phyloP scores from a whole-genome alignment of 2,113 vertebrate genomes.

The Hiodon alosoides region DNA sequence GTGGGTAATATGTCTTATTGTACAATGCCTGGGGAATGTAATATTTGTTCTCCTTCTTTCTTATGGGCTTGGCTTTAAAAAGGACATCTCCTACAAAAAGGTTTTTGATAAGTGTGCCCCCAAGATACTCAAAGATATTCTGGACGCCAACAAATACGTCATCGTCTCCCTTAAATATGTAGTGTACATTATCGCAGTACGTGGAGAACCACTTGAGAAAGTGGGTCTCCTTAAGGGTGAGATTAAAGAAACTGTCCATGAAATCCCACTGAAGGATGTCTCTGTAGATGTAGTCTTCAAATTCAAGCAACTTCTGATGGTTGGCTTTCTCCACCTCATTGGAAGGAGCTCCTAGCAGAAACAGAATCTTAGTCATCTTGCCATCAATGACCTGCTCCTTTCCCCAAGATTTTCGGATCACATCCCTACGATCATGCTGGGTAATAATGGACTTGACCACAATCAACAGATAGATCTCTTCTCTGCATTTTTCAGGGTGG shows the following conservation, averaged over 20 bases:
- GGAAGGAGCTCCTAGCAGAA: constrained; percentile 78
- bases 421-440: constrained; percentile 83
- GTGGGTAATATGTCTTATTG: constrained; percentile 77
- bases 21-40: constrained; percentile 81
- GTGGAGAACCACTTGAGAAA: constrained; percentile 91
- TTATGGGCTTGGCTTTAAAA: constrained; percentile 78
- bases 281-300: constrained; percentile 78
- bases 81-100: constrained; percentile 87
- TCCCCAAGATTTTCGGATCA: constrained; percentile 92
- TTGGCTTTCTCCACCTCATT: constrained; percentile 75
- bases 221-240: constrained; percentile 93
- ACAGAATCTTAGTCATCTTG: constrained; percentile 73
- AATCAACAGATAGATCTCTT: constrained; percentile 72
- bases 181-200: constrained; percentile 72
- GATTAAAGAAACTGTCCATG: constrained; percentile 92
- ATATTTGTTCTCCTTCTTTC: constrained; percentile 89
- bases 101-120: constrained; percentile 55
- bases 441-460: constrained; percentile 90
- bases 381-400: constrained; percentile 66
- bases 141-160: constrained; percentile 83
- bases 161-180: constrained; percentile 89
- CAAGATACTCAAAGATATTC: constrained; percentile 86
- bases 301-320: constrained; percentile 91
- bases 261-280: constrained; percentile 98
- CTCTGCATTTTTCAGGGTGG: constrained; percentile 80